These are phyloP conservation scores for Axinella damicornis DNA, from an alignment of 37 sponge, comb jelly and placozoan genomes.

Conservation along the genomic window DNA sequence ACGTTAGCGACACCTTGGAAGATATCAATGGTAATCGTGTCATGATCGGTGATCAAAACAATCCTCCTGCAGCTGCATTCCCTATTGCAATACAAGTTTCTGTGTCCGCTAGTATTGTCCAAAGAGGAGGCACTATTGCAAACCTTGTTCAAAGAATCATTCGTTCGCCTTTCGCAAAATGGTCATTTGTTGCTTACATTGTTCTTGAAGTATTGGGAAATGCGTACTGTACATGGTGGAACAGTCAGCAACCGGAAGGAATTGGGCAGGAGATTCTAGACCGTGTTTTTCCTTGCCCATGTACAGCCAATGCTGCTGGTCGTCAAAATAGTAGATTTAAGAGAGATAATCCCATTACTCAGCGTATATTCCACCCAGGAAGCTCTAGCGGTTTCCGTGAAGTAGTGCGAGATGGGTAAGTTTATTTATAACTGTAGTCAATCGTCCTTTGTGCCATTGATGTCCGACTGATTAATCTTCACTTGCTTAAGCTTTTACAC, in stretches of 20 bases:
- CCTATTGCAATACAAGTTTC: constrained; percentile 16
- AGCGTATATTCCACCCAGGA: constrained; percentile 15
- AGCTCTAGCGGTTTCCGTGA: constrained; percentile 16
- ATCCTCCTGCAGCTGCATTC: not conserved
- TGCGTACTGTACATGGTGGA: not conserved
- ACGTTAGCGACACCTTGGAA: not conserved
- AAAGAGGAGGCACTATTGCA: not conserved
- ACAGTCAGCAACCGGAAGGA: not conserved
- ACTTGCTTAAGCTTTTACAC: too few relatives aligned
- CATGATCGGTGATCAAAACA: not conserved
- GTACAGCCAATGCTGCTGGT: constrained; percentile 4
- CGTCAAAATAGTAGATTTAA: not conserved
- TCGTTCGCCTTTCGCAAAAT: not conserved
- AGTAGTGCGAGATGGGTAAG: not conserved
- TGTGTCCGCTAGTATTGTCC: not conserved
- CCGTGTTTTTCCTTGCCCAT: constrained; percentile 33
- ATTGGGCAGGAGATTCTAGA: not conserved
- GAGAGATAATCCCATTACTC: not conserved
- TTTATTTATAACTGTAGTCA: too few relatives aligned
- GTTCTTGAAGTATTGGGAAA: not conserved
- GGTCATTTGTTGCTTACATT: constrained; percentile 11
- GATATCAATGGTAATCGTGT: not conserved
- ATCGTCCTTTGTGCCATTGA: too few relatives aligned
- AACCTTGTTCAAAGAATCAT: not conserved
- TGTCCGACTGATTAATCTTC: too few relatives aligned